phyloP scores from a whole-genome alignment of 2,113 vertebrate species.

The Chamaea fasciata region DNA sequence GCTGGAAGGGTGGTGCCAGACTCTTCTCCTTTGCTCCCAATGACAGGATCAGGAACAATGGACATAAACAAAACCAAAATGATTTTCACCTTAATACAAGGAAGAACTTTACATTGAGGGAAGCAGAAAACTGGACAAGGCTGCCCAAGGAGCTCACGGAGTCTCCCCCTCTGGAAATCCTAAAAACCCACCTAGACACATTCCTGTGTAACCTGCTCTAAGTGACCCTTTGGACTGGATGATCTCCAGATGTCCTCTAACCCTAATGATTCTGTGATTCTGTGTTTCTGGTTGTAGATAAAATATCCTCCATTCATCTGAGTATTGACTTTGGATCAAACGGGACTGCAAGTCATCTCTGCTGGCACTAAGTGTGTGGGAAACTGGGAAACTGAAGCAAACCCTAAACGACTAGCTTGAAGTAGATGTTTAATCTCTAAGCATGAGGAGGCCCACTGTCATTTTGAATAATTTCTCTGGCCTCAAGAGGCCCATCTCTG shows the following conservation, averaged over 20 bases:
- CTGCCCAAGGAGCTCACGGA: fast-evolving
- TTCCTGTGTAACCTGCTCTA: neutral
- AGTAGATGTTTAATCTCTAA: neutral
- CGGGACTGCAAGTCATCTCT: fast-evolving
- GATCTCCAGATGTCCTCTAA: neutral
- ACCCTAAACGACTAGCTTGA: neutral
- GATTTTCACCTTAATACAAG: neutral
- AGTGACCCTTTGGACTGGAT: neutral
- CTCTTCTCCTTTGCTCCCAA: neutral
- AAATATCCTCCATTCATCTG: fast-evolving
- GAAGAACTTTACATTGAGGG: neutral
- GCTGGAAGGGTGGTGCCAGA: neutral
- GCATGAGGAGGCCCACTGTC: neutral
- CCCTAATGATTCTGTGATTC: neutral
- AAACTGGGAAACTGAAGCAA: neutral
- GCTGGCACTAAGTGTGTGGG: neutral
- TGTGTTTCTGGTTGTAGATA: neutral
- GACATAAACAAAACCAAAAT: neutral
- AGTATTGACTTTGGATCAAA: neutral
- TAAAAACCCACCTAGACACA: neutral
- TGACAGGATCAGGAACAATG: neutral
- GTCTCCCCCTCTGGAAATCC: neutral
- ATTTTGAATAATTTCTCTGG: neutral
- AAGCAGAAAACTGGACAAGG: neutral
- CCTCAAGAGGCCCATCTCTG: neutral